These are phyloP conservation scores for Heliconius eleuchia DNA, from an alignment of 1,140 invertebrate species.

Conservation along the genomic window DNA sequence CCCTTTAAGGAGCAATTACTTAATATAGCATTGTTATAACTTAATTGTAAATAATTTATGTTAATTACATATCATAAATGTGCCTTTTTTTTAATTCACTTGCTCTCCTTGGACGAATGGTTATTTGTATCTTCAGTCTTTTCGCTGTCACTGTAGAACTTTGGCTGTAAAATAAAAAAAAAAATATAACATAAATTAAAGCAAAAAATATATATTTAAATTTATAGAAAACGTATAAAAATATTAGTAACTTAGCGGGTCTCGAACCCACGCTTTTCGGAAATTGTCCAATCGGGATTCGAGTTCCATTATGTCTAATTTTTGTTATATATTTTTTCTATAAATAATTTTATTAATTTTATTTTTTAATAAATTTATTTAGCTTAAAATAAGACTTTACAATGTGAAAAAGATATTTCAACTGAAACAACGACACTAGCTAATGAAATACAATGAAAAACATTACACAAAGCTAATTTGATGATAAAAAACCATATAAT, in stretches of 20 bases:
- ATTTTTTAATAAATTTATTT: no score
- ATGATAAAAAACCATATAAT: neutral
- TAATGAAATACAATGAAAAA: neutral
- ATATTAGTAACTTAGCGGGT: no score
- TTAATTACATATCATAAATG: conserved; percentile 42
- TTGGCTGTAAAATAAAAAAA: conserved; percentile 75
- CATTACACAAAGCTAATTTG: conserved; percentile 5
- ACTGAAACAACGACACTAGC: neutral
- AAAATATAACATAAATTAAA: neutral
- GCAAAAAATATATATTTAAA: neutral
- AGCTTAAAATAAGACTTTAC: no score
- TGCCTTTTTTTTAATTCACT: conserved; percentile 44
- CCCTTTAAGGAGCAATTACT: neutral
- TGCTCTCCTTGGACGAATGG: conserved; percentile 78
- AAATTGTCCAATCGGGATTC: no score
- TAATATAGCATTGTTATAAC: conserved; percentile 22
- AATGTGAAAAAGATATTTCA: no score
- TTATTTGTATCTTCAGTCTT: conserved; percentile 82
- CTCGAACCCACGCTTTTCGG: no score
- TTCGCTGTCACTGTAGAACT: conserved; percentile 85
- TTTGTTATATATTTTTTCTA: no score
- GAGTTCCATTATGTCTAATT: no score
- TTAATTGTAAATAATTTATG: conserved; percentile 46
- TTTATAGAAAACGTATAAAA: no score
- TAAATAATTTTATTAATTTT: no score